phyloP scores from a whole-genome alignment of 2,113 vertebrate genomes.

The Rhinoderma darwinii region DNA sequence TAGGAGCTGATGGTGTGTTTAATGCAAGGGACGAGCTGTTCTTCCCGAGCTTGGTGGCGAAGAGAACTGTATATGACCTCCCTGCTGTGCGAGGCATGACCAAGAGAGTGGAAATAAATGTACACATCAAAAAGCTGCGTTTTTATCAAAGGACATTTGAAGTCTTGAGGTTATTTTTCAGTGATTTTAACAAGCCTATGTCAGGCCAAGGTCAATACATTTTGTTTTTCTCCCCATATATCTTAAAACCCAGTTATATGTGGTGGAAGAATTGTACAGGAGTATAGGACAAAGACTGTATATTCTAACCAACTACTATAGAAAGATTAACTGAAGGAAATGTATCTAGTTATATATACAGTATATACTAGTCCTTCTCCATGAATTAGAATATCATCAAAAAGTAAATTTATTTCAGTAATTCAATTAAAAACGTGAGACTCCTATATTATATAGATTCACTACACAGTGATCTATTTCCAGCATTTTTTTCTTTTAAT shows the following conservation, averaged over 20 bases:
- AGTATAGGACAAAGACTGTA: no score
- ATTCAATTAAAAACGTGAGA: no score
- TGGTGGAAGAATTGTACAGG: background rate
- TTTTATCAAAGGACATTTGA: background rate
- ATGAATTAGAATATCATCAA: no score
- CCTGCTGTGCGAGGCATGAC: conserved; percentile 2
- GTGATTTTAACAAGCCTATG: background rate
- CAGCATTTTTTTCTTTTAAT: no score
- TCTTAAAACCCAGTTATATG: background rate
- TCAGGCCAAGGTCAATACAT: background rate
- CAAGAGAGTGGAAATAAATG: conserved; percentile 29
- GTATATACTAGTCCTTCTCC: no score
- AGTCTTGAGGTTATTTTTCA: background rate
- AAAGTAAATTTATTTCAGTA: no score
- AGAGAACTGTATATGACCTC: background rate
- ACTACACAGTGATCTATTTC: no score
- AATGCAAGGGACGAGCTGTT: background rate
- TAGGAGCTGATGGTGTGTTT: background rate
- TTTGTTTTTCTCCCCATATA: background rate
- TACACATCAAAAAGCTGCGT: background rate
- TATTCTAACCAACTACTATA: no score
- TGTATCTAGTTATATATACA: no score
- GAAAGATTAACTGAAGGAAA: no score
- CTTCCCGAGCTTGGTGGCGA: background rate
- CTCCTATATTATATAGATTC: no score